Base-by-base conservation (phyloP, 2,797 vertebrate species). In the Channallabes apus region DNA sequence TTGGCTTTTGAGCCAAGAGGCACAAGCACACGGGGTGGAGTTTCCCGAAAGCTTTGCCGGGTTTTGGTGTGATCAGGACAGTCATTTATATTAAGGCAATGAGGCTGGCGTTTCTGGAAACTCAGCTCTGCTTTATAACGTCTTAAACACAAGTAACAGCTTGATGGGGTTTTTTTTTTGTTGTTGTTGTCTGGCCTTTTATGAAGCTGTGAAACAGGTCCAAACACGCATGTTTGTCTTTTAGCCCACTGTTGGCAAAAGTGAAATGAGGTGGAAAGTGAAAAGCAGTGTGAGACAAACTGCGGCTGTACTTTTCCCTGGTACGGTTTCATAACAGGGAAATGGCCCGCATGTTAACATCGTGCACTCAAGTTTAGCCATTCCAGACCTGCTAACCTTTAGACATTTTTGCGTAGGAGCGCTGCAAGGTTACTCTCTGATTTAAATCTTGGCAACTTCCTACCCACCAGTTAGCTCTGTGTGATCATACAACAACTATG, bases 181-280 rank as follows among this genome's bases (percentile, higher is more conserved):
- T n/a, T 27, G 0, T n/a, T 17, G 11, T 65, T 24, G 15, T 18
- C 9, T 24, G 14, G 27, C 18, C 17, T 32, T 32, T 35, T 22
- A 11, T 69, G 3, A 32, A 80, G 56, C 61, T 35, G 84, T 9
- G 20, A 38, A 67, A n/a, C 69, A 1, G 61, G 71, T 76, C 51
- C 76, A 2, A 14, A 82, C 71, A 68, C 20, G 3, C 54, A 84
- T 67, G 41, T 8, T 73, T 76, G 29, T 67, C 59, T 82, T 81
- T 56, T 80, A 72, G 56, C 7, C 38, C 20, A 24, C 38, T 32
- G 35, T 27, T 75, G 38, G 17, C 68, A 27, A 14, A 22, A 7
- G 41, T 81, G 41, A 64, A 85, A 65, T 65, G 58, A 35, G 69
- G 78, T 75, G 15, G 22, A 85, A 81, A 75, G 27, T 32, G 51